Percentiles rank a stretch among this genome's conserved stretches.
phyloP scores from a whole-genome alignment of 2,113 vertebrate genomes.

The Dolichotis patagonum region DNA sequence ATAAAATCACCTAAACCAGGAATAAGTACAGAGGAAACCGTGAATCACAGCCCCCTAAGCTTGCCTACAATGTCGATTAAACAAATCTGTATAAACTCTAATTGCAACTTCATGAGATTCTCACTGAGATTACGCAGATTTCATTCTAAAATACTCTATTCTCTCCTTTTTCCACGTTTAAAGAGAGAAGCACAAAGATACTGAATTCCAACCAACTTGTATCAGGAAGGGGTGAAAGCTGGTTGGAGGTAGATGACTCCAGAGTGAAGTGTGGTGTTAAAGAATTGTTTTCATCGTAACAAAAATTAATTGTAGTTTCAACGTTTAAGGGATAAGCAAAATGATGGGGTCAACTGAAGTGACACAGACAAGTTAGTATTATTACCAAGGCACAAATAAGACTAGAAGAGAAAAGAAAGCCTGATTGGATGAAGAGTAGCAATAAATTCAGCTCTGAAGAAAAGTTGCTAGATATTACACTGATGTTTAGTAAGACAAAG shows the following conservation, averaged over 20 bases:
- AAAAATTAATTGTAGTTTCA: not conserved
- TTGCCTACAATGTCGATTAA: not conserved
- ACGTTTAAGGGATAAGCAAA: conserved; percentile 22
- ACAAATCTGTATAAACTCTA: not conserved
- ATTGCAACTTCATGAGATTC: not conserved
- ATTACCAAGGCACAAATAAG: not conserved
- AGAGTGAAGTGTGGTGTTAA: not conserved
- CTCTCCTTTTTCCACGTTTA: not conserved
- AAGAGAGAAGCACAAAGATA: not conserved
- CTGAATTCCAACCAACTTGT: not conserved
- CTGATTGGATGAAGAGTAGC: not conserved
- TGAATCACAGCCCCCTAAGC: not conserved
- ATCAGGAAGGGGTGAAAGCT: not conserved
- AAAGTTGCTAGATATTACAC: not conserved
- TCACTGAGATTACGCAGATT: not conserved
- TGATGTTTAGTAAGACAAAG: not conserved
- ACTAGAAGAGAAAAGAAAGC: not conserved
- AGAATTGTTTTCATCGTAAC: not conserved
- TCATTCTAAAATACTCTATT: not conserved
- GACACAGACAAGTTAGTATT: not conserved
- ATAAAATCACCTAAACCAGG: not conserved
- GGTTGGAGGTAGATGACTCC: not conserved
- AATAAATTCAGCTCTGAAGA: not conserved
- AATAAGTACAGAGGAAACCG: not conserved
- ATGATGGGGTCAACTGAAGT: not conserved